A percentile compares a stretch with the other conserved stretches of the same genome.
Conservation (phyloP, 53 echinoderm and acorn worm species). For the Patiria pectinifera region DNA sequence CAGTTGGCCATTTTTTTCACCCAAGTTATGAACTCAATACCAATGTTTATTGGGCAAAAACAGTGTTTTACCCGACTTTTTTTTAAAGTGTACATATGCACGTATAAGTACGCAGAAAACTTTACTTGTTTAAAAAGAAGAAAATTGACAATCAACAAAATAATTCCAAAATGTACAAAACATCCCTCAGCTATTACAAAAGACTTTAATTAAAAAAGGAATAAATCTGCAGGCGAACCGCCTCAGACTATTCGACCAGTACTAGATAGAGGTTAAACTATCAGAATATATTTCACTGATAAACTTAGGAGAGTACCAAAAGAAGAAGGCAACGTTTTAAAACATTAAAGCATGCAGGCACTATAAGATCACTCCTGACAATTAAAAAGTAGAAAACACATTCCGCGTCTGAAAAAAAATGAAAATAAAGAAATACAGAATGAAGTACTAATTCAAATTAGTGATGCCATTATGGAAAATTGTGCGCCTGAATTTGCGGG, state of each 20-base stretch:
- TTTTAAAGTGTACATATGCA: too few relatives aligned
- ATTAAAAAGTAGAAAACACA: too few relatives aligned
- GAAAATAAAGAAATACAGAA: too few relatives aligned
- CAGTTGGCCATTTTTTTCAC: too few relatives aligned
- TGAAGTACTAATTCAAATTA: too few relatives aligned
- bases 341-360: neutral
- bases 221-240: neutral
- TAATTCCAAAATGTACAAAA: conserved; percentile 37
- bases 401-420: too few relatives aligned
- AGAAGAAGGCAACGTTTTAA: neutral
- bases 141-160: neutral
- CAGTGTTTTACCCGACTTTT: too few relatives aligned
- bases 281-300: neutral
- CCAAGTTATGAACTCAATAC: neutral
- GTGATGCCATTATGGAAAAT: too few relatives aligned
- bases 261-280: neutral
- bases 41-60: neutral
- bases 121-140: neutral
- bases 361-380: too few relatives aligned
- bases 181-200: neutral
- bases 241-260: neutral
- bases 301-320: neutral
- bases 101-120: neutral
- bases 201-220: neutral
- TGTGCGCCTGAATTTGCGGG: too few relatives aligned